phyloP scores from a whole-genome alignment of 1,140 invertebrate species.

The Tetraneura akinire region DNA sequence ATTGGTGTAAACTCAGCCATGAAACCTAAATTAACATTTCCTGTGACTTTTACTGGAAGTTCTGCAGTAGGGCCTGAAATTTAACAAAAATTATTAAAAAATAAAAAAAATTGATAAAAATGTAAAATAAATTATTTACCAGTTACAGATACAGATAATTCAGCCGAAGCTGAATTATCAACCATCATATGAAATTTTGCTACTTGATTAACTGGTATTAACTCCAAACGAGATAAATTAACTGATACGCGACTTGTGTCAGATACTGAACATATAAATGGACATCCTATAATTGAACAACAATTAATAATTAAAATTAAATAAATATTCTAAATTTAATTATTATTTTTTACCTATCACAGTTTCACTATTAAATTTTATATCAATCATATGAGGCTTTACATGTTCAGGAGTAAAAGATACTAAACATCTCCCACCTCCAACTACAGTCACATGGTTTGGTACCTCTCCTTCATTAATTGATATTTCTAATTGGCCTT shows the following conservation, averaged over 20 bases:
- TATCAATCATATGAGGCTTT: constrained; percentile 92
- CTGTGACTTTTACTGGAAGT: constrained; percentile 85
- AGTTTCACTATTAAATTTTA: constrained; percentile 96
- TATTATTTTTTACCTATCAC: constrained; percentile 67
- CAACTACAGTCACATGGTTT: constrained; percentile 94
- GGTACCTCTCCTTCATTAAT: constrained; percentile 97
- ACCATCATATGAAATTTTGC: constrained; percentile 88
- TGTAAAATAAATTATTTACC: constrained; percentile 60
- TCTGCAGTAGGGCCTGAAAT: constrained; percentile 69
- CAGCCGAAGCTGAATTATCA: constrained; percentile 71
- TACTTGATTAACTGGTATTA: constrained; percentile 83
- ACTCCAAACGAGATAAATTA: constrained; percentile 77
- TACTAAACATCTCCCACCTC: constrained; percentile 89
- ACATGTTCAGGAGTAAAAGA: constrained; percentile 92
- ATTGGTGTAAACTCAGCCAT: constrained; percentile 88
- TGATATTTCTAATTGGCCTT: constrained; percentile 96
- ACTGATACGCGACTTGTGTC: constrained; percentile 79
- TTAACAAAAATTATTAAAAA: constrained; percentile 49
- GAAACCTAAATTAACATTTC: constrained; percentile 81
- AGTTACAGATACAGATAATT: constrained; percentile 83
- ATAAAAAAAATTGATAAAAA: not conserved
- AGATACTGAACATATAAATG: constrained; percentile 81
- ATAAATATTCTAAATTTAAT: not conserved
- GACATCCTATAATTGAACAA: constrained; percentile 67
- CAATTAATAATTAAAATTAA: not conserved